phyloP scores from a whole-genome alignment of 2,113 vertebrate species.

The Illadopsis cleaveri region DNA sequence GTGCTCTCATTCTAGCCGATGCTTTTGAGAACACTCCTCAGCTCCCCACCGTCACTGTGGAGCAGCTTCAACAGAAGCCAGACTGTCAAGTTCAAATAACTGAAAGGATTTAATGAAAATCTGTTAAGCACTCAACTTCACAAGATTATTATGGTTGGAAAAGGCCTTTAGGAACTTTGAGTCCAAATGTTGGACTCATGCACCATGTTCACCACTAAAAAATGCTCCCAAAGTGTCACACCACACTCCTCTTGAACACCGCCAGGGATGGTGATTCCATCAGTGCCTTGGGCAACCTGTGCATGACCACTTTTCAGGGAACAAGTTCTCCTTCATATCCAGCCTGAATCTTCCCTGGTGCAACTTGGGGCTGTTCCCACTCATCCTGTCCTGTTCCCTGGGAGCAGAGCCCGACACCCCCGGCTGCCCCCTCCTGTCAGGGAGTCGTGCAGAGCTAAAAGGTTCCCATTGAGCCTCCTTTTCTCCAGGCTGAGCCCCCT shows the following conservation, averaged over 20 bases:
- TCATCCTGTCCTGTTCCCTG: background rate
- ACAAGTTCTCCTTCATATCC: background rate
- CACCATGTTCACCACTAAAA: background rate
- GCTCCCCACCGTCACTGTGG: rapidly evolving
- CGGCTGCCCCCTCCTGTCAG: background rate
- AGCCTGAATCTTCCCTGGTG: background rate
- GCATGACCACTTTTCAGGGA: background rate
- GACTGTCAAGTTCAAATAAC: background rate
- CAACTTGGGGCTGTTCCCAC: rapidly evolving
- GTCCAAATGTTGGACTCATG: background rate
- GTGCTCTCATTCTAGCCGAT: background rate
- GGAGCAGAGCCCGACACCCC: background rate
- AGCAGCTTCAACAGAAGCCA: background rate
- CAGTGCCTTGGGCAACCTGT: background rate
- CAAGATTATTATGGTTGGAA: background rate
- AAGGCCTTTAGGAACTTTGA: background rate
- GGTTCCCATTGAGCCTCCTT: background rate
- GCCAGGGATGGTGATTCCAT: background rate
- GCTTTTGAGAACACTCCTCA: background rate
- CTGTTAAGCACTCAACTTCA: background rate
- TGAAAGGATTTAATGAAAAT: background rate
- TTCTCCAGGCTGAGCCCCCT: background rate
- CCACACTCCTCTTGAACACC: too few species aligned
- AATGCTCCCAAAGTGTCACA: background rate
- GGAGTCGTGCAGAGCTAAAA: background rate